A percentile compares a stretch with the other conserved stretches of the same genome.
These are phyloP conservation scores for Agonopterix arenella DNA, from an alignment of 2,888 invertebrate genomes.

Conservation along the genomic window DNA sequence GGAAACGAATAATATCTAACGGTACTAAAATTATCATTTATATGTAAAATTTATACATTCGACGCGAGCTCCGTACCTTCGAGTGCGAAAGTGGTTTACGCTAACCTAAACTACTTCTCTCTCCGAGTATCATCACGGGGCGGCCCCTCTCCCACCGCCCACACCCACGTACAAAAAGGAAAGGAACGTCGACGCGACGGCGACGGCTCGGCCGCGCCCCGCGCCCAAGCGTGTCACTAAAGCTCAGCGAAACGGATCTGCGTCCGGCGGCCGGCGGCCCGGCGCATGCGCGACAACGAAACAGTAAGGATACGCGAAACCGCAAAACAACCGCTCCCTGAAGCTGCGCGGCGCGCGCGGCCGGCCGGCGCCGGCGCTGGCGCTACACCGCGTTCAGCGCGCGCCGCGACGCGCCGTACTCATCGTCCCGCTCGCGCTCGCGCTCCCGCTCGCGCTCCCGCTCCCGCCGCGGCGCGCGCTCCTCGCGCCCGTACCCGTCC, in stretches of 20 bases:
- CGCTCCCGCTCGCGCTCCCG: slow-evolving; percentile 28
- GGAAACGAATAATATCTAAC: slow-evolving; percentile 73
- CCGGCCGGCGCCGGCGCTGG: too few species aligned
- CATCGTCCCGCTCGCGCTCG: slow-evolving; percentile 41
- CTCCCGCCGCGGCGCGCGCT: slow-evolving; percentile 65
- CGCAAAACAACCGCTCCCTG: slow-evolving; percentile 23
- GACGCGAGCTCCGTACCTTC: slow-evolving; percentile 35
- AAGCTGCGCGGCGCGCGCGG: slow-evolving; percentile 10
- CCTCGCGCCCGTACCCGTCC: slow-evolving; percentile 62
- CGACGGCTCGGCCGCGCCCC: slow-evolving; percentile 4
- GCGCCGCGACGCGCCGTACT: slow-evolving; percentile 80
- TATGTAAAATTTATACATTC: slow-evolving; percentile 66
- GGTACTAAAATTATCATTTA: slow-evolving; percentile 68
- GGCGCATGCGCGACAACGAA: slow-evolving; percentile 22
- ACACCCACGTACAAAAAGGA: slow-evolving; percentile 8
- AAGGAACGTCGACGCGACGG: slow-evolving; percentile 9
- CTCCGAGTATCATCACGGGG: slow-evolving; percentile 5
- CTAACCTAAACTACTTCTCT: slow-evolving; percentile 14
- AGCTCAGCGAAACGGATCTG: slow-evolving; percentile 47
- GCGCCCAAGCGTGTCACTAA: slow-evolving; percentile 18
- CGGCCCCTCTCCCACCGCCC: slow-evolving; percentile 3
- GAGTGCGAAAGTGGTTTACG: slow-evolving; percentile 12
- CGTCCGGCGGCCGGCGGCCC: slow-evolving; percentile 19
- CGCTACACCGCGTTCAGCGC: slow-evolving; percentile 86
- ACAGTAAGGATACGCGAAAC: slow-evolving; percentile 23